Evolutionary conservation across 2,113 vertebrate genomes (phyloP), one percentile per base, ranked within the genome.

Genomic region (Carettochelys insculpta): DNA sequence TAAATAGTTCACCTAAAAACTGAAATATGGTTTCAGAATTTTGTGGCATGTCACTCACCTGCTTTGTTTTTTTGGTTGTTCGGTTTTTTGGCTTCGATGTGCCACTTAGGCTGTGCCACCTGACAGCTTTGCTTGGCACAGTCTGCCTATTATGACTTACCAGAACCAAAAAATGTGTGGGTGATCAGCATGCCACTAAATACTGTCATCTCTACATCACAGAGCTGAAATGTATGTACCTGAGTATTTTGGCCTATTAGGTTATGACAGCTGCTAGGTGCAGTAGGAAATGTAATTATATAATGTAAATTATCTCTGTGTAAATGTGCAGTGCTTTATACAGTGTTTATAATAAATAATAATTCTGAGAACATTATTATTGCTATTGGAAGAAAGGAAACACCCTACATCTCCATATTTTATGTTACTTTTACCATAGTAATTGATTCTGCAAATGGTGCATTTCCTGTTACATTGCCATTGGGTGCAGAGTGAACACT

Each of bases 281-380:
- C 52, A 48, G 76, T 93, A 94, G 85, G 71, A 83, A 76, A 87
- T 71, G 71, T 92, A 92, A 95, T 92, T 97, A 92, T 19, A 34
- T 65, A 79, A 93, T 92, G 83, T 92, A 96, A 97, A 95, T 92
- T 92, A 94, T 85, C 87, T 89, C 79, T 78, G 80, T 53, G 78
- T 22, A 94, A 95, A 90, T 90, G 90, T 82, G 61, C 52, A 61
- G 52, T 19, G 31, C 85, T 89, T 91, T 76, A 92, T 80, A 82
- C 88, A 89, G 92, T 76, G 89, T 87, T 92, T 92, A 87, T 92
- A 89, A 95, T 92, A 95, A 93, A 93, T 94, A 86, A 92, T 94
- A n/a, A 73, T 92, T 76, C 88, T 95, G 88, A 89, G 86, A 96
- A 90, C 94, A 95, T 93, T 86, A 88, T 94, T 89, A 45, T 80